phyloP scores from a whole-genome alignment of 1,140 invertebrate genomes.

The Callitettix versicolor region DNA sequence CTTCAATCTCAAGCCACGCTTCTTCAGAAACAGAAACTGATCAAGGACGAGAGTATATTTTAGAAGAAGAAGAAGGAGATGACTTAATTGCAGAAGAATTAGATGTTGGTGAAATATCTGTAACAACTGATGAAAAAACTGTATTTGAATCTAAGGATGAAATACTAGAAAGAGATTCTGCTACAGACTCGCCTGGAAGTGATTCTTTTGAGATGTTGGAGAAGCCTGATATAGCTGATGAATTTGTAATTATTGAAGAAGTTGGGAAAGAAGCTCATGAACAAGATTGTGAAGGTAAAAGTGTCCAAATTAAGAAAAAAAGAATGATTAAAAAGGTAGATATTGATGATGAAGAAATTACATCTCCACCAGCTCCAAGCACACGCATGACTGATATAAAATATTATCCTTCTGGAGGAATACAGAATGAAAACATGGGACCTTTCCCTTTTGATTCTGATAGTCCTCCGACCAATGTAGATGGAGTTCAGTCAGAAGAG shows the following conservation, averaged over 20 bases:
- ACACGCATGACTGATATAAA: slow-evolving; percentile 43
- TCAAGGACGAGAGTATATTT: slow-evolving; percentile 47
- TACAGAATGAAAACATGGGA: slow-evolving; percentile 41
- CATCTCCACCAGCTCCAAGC: slow-evolving; percentile 44
- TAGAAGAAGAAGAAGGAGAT: slow-evolving; percentile 40
- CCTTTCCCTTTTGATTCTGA: slow-evolving; percentile 62
- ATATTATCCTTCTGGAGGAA: slow-evolving; percentile 36
- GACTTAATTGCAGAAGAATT: slow-evolving; percentile 43
- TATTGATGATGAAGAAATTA: slow-evolving; percentile 61
- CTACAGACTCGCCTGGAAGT: slow-evolving; percentile 62
- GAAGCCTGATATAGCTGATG: slow-evolving; percentile 72
- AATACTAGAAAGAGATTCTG: slow-evolving; percentile 40
- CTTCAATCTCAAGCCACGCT: slow-evolving; percentile 48
- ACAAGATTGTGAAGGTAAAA: slow-evolving; percentile 67
- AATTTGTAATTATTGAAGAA: slow-evolving; percentile 78
- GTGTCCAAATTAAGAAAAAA: slow-evolving; percentile 48
- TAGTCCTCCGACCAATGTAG: slow-evolving; percentile 45
- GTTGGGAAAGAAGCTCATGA: slow-evolving; percentile 72
- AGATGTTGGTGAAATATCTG: slow-evolving; percentile 33
- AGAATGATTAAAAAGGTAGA: slow-evolving; percentile 39
- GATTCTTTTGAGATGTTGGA: slow-evolving; percentile 84
- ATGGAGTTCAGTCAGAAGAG: slow-evolving; percentile 22
- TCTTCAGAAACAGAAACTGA: slow-evolving; percentile 46
- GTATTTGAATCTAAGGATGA: slow-evolving; percentile 31
- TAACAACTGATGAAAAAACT: slow-evolving; percentile 42